A percentile compares a stretch with the other conserved stretches of the same genome.
phyloP scores from a whole-genome alignment of 2,797 vertebrate species.

The Microcaecilia unicolor region DNA sequence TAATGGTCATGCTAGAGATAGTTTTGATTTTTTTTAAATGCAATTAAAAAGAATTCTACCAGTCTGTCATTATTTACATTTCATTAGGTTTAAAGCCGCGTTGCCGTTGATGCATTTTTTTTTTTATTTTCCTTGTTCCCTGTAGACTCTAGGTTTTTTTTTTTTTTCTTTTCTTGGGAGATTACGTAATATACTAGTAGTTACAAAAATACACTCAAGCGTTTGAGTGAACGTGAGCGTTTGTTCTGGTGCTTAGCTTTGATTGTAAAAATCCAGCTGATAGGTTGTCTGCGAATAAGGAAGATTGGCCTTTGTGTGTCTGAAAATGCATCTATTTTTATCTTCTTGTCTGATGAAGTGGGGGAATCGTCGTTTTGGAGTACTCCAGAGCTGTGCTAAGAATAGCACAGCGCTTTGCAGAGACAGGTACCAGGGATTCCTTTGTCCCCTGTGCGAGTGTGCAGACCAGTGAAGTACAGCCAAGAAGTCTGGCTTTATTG shows the following conservation, averaged over 20 bases:
- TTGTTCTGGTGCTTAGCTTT: constrained; percentile 32
- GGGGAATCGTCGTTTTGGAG: constrained; percentile 27
- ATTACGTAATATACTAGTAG: constrained; percentile 63
- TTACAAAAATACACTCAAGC: constrained; percentile 61
- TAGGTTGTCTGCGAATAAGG: constrained; percentile 44
- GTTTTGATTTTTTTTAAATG: no score
- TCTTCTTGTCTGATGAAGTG: constrained; percentile 34
- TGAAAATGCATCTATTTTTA: constrained; percentile 32
- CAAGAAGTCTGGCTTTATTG: constrained; percentile 2
- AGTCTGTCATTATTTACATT: no score
- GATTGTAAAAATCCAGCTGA: constrained; percentile 29
- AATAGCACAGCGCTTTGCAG: constrained; percentile 41
- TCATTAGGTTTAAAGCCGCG: constrained; percentile 17
- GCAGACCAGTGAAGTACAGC: constrained; percentile 21
- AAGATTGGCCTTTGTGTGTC: constrained; percentile 15
- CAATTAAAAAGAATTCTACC: no score
- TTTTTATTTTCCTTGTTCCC: background rate
- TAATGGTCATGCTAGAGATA: no score
- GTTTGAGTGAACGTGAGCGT: constrained; percentile 36
- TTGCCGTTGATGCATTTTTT: constrained; percentile 20
- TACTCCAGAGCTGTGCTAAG: constrained; percentile 44
- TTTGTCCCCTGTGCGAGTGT: constrained; percentile 49
- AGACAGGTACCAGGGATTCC: constrained; percentile 36
- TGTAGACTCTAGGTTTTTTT: constrained; percentile 5
- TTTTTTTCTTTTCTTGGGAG: constrained; percentile 27